phyloP scores from a whole-genome alignment of 1,140 invertebrate genomes.

The Drosophila tani region DNA sequence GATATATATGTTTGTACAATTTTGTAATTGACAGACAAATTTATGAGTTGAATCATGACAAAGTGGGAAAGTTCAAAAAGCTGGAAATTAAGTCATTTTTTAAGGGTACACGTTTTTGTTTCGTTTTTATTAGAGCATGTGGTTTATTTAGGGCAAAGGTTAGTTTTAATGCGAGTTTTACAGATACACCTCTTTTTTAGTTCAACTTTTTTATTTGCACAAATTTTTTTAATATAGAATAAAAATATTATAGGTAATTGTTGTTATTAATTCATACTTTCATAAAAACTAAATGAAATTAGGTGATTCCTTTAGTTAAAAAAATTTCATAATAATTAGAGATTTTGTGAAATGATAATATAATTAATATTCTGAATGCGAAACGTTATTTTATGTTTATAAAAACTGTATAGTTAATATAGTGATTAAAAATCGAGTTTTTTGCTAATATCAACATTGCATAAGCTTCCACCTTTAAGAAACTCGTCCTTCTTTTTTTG shows the following conservation, averaged over 20 bases:
- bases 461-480: neutral
- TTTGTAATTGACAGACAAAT: slow-evolving; percentile 14
- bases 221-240: neutral
- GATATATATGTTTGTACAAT: slow-evolving; percentile 4
- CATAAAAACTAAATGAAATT: too few species aligned
- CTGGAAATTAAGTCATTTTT: neutral
- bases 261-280: too few species aligned
- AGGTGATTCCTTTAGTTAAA: too few species aligned
- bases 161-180: neutral
- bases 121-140: neutral
- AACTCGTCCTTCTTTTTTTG: neutral
- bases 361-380: too few species aligned
- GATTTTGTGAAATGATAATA: too few species aligned
- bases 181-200: neutral
- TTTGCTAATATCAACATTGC: neutral
- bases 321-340: too few species aligned
- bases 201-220: neutral
- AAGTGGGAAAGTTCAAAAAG: neutral
- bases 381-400: too few species aligned
- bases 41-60: slow-evolving; percentile 19
- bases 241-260: neutral
- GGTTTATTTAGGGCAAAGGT: neutral
- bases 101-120: neutral
- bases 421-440: neutral
- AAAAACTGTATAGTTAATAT: too few species aligned